A percentile compares a stretch with the other conserved stretches of the same genome.
These are phyloP conservation scores for Papilio glaucus DNA, from an alignment of 1,140 invertebrate species.

Conservation along the genomic window DNA sequence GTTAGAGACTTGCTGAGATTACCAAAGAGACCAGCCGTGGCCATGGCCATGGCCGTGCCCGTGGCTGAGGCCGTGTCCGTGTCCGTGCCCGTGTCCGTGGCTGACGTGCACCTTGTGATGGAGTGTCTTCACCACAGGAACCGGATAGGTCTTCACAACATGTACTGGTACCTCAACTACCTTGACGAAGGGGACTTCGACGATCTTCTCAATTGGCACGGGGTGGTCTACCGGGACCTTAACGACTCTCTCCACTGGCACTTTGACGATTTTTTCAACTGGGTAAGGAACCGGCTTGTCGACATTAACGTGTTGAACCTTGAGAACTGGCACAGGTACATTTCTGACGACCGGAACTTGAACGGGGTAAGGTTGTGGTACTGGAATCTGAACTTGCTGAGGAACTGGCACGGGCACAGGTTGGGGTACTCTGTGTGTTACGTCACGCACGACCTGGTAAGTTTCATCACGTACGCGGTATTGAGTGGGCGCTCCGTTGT, in stretches of 20 bases:
- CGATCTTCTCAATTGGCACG: conserved; percentile 74
- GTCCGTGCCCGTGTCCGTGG: conserved; percentile 48
- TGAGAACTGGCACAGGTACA: conserved; percentile 74
- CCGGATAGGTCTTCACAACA: conserved; percentile 74
- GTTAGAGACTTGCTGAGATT: conserved; percentile 38
- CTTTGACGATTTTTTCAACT: conserved; percentile 76
- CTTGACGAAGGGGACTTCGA: conserved; percentile 72
- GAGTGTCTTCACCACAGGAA: conserved; percentile 73
- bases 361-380: conserved; percentile 79
- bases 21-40: conserved; percentile 54
- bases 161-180: conserved; percentile 69
- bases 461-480: conserved; percentile 70
- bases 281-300: conserved; percentile 79
- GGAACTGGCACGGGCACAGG: conserved; percentile 73
- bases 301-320: conserved; percentile 75
- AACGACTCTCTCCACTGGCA: conserved; percentile 74
- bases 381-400: conserved; percentile 70
- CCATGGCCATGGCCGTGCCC: conserved; percentile 43
- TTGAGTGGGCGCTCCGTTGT: conserved; percentile 68
- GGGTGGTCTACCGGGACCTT: conserved; percentile 72
- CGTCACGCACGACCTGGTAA: conserved; percentile 69
- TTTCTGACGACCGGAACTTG: conserved; percentile 75
- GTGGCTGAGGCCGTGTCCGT: conserved; percentile 44
- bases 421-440: conserved; percentile 71
- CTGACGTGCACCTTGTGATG: conserved; percentile 66